A percentile compares a stretch with the other conserved stretches of the same genome.
Conservation (phyloP, 2,888 invertebrate species). For the Busseola fusca region DNA sequence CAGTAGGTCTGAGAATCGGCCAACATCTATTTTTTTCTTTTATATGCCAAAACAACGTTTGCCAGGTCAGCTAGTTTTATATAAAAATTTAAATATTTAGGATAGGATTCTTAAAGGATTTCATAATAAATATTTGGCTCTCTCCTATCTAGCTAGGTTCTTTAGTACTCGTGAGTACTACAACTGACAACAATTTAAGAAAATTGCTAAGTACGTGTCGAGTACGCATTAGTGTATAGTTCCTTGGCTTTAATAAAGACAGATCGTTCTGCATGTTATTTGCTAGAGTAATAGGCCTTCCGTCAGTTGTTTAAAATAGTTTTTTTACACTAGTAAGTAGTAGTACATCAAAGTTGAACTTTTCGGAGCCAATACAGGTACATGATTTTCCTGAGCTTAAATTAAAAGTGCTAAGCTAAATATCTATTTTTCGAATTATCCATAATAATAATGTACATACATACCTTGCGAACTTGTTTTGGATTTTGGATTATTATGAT, state of each 20-base stretch:
- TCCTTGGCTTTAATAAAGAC: conserved; percentile 27
- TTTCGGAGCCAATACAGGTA: neutral
- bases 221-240: conserved; percentile 33
- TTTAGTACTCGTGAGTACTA: neutral
- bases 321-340: neutral
- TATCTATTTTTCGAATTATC: neutral
- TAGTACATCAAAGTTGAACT: neutral
- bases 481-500: neutral
- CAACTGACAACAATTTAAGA: conserved; percentile 35
- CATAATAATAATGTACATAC: neutral
- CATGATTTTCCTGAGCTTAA: neutral
- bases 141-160: neutral
- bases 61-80: neutral
- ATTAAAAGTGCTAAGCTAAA: neutral
- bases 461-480: neutral
- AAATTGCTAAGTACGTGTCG: conserved; percentile 33
- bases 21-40: too few relatives aligned
- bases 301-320: conserved; percentile 1
- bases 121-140: neutral
- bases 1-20: too few relatives aligned
- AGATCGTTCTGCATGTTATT: conserved; percentile 40
- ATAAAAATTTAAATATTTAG: neutral
- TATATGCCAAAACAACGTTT: too few relatives aligned
- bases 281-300: conserved; percentile 8
- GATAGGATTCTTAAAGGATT: neutral